A percentile compares a stretch with the other conserved stretches of the same genome.
Conservation (phyloP, 2,888 invertebrate genomes). For the Plutella xylostella region DNA sequence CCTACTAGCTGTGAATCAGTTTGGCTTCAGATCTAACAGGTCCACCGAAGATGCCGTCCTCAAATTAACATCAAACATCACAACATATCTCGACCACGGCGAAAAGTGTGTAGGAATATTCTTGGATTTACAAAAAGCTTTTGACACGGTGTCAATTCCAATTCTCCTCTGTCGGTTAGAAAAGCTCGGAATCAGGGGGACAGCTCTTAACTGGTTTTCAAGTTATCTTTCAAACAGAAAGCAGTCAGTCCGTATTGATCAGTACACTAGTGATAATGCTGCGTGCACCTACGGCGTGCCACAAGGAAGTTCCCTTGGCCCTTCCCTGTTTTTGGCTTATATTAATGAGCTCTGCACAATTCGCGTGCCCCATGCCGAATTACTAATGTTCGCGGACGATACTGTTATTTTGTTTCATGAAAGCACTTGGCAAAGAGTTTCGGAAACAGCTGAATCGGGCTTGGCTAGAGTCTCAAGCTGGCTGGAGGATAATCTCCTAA, state of each 20-base stretch:
- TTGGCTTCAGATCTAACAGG: conserved; percentile 5
- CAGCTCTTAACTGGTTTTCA: not conserved
- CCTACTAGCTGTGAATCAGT: conserved; percentile 3
- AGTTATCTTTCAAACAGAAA: not conserved
- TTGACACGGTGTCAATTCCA: conserved; percentile 3
- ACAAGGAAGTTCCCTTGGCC: conserved; percentile 14
- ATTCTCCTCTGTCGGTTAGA: not conserved
- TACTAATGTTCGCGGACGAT: conserved; percentile 10
- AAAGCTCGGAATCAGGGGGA: not conserved
- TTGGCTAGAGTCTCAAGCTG: not conserved
- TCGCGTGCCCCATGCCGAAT: not conserved
- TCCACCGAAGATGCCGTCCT: conserved; percentile 9
- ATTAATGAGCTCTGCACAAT: conserved; percentile 8
- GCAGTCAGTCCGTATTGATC: not conserved
- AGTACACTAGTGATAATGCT: not conserved
- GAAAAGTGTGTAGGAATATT: not conserved
- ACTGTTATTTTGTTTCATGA: conserved; percentile 11
- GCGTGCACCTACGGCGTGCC: conserved; percentile 1
- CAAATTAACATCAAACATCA: not conserved
- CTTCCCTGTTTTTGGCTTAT: conserved; percentile 11
- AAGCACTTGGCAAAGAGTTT: not conserved
- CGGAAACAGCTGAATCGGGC: not conserved
- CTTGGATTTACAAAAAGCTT: not conserved
- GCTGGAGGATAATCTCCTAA: conserved; percentile 3
- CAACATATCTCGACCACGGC: not conserved